Conservation (phyloP, 2,888 invertebrate genomes). For the Lypha dubia region DNA sequence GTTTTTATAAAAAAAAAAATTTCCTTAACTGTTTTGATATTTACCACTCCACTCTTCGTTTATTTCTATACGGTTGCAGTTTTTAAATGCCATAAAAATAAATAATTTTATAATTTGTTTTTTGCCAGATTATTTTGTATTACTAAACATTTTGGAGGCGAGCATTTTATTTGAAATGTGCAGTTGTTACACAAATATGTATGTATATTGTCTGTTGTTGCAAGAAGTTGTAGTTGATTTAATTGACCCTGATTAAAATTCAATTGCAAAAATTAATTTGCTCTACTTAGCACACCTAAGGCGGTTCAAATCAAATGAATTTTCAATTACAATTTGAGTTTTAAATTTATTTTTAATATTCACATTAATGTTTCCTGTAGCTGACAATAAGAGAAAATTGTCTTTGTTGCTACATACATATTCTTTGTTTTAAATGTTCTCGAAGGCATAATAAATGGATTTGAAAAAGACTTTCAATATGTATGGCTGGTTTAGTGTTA, state of each 20-base stretch:
- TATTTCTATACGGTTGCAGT: slow-evolving; percentile 24
- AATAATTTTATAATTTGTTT: slow-evolving; percentile 41
- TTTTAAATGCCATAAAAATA: slow-evolving; percentile 34
- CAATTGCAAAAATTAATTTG: neutral
- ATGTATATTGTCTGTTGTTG: neutral
- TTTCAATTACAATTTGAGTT: too few species aligned
- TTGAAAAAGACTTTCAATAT: too few species aligned
- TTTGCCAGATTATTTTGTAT: slow-evolving; percentile 12
- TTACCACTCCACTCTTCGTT: neutral
- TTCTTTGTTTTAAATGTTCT: too few species aligned
- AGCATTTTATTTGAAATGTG: slow-evolving; percentile 31
- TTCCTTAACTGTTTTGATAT: neutral
- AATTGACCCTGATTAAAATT: slow-evolving; percentile 27
- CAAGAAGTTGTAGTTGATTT: neutral
- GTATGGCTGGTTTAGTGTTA: too few species aligned
- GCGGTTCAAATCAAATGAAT: neutral
- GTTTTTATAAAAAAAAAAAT: neutral
- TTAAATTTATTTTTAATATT: too few species aligned
- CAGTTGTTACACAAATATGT: slow-evolving; percentile 29
- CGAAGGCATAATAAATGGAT: too few species aligned
- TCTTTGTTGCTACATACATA: too few species aligned
- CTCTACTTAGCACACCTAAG: neutral
- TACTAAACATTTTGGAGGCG: slow-evolving; percentile 18
- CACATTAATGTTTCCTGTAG: neutral
- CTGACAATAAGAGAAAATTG: neutral